A percentile compares a stretch with the other conserved stretches of the same genome.
Conservation (phyloP, 2,113 vertebrate species). For the Riparia riparia region DNA sequence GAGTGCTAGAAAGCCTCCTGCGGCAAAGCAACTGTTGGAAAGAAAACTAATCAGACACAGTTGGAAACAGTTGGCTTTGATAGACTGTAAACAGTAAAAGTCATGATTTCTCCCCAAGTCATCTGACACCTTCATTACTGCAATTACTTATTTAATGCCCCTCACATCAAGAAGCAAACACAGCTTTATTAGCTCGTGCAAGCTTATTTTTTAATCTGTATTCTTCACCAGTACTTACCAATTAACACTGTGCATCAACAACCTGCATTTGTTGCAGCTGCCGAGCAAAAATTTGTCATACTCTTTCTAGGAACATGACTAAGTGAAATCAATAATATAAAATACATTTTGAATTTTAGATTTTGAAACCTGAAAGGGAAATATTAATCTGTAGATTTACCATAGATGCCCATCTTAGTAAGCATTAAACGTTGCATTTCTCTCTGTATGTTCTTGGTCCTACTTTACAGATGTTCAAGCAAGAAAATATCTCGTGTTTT, state of each 20-base stretch:
- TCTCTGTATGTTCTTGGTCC: neutral
- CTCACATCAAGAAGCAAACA: slow-evolving; percentile 39
- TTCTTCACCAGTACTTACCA: slow-evolving; percentile 26
- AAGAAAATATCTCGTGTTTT: neutral
- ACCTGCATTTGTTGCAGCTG: slow-evolving; percentile 23
- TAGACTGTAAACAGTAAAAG: slow-evolving; percentile 37
- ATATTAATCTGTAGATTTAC: neutral
- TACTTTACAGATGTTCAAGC: neutral
- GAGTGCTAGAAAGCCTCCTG: neutral
- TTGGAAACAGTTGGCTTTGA: slow-evolving; percentile 3
- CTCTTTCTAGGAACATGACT: slow-evolving; percentile 34
- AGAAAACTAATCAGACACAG: slow-evolving; percentile 45
- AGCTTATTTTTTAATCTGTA: slow-evolving; percentile 5
- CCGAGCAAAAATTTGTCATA: neutral
- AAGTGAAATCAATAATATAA: neutral
- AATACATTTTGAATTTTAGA: neutral
- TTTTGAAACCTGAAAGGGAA: neutral
- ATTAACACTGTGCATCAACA: slow-evolving; percentile 37
- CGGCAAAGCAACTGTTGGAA: slow-evolving; percentile 11
- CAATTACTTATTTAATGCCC: slow-evolving; percentile 42
- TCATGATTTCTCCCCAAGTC: slow-evolving; percentile 49
- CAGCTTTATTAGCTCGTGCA: neutral
- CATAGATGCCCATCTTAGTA: neutral
- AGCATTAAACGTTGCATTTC: neutral
- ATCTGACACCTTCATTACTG: slow-evolving; percentile 50